phyloP scores from a whole-genome alignment of 2,113 vertebrate genomes.

The Athene cunicularia region DNA sequence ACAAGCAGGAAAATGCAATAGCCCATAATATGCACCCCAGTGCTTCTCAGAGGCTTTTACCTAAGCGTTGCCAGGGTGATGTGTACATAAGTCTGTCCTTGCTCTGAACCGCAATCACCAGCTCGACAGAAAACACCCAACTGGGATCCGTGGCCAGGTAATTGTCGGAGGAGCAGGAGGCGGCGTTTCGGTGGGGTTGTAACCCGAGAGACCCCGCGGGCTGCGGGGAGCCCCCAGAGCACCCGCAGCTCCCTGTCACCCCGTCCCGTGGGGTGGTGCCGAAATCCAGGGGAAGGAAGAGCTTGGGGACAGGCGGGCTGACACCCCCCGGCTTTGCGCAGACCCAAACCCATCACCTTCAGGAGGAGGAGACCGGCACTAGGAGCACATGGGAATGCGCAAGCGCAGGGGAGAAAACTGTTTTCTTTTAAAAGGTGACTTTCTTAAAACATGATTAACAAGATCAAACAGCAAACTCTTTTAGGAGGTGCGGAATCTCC shows the following conservation, averaged over 20 bases:
- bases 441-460: fast-evolving
- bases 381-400: not conserved
- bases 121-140: slow-evolving; percentile 71
- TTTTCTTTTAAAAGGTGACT: not conserved
- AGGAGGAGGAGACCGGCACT: not conserved
- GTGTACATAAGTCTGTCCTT: slow-evolving; percentile 78
- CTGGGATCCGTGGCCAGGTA: slow-evolving; percentile 69
- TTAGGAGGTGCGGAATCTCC: not conserved
- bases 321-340: slow-evolving; percentile 43
- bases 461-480: not conserved
- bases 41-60: not conserved
- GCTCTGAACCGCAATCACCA: slow-evolving; percentile 71
- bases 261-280: not conserved
- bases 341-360: not conserved
- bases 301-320: slow-evolving; percentile 24
- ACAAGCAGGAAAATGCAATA: not conserved
- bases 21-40: slow-evolving; percentile 44
- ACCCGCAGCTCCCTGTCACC: not conserved
- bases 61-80: slow-evolving; percentile 69
- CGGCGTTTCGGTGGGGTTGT: slow-evolving; percentile 51
- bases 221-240: slow-evolving; percentile 59
- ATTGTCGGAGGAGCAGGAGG: slow-evolving; percentile 47
- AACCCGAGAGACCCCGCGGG: slow-evolving; percentile 50
- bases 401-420: fast-evolving
- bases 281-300: not conserved